A percentile compares a stretch with the other conserved stretches of the same genome.
Conservation (phyloP, 1,140 invertebrate species). For the Halesus radiatus region DNA sequence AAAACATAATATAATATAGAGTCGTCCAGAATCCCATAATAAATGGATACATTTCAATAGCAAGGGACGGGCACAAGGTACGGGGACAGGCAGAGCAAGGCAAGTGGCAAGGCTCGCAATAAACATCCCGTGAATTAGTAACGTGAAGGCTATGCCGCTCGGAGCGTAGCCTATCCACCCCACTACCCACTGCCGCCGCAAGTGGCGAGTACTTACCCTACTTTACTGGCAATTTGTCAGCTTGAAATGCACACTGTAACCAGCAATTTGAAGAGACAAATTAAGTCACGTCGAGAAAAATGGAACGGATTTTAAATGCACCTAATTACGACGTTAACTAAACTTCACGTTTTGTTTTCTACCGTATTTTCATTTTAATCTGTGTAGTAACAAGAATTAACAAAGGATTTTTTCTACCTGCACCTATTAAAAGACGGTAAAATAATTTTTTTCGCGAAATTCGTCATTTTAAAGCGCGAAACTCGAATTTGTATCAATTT, state of each 20-base stretch:
- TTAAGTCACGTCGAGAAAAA: slow-evolving; percentile 14
- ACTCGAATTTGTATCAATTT: no score
- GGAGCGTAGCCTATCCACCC: background rate
- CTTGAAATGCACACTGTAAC: slow-evolving; percentile 51
- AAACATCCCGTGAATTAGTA: slow-evolving; percentile 36
- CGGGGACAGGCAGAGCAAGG: background rate
- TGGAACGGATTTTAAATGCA: background rate
- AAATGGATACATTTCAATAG: slow-evolving; percentile 3
- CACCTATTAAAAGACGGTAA: no score
- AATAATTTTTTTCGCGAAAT: no score
- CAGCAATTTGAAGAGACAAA: slow-evolving; percentile 16
- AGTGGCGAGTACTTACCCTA: slow-evolving; percentile 6
- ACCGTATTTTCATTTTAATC: background rate
- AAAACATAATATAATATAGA: no score
- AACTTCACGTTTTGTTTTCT: background rate
- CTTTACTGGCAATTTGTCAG: slow-evolving; percentile 49
- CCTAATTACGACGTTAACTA: background rate
- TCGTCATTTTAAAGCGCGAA: no score
- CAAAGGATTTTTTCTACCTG: no score
- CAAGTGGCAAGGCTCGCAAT: background rate
- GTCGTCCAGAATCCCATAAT: background rate
- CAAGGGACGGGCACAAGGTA: no score
- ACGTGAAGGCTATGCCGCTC: background rate
- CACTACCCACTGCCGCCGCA: background rate
- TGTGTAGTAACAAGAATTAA: background rate